Base-by-base conservation (phyloP, 2,113 vertebrate species). In the Sorex araneus region DNA sequence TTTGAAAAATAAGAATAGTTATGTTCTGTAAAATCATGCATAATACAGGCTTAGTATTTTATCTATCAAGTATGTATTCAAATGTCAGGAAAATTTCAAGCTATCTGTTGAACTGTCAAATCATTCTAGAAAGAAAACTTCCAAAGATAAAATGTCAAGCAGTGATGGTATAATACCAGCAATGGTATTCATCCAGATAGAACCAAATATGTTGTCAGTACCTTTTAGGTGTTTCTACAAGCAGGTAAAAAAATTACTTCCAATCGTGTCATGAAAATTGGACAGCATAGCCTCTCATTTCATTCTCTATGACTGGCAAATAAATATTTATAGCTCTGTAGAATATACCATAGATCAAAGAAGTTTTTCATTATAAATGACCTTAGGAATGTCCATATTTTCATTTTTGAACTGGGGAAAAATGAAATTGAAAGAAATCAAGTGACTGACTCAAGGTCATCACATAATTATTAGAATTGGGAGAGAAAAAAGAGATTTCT, bases 61-160 rank as follows among this genome's bases (percentile, higher is more conserved):
- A 66, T 87, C 45, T 88, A n/a, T 77, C 45, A 77, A 43, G 54
- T 84, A 47, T 66, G 85, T 84, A 91, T 95, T 86, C 77, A 93
- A 89, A 95, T 81, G 63, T 15, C 63, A 86, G 21, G 84, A 43
- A 88, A 84, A 93, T 30, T 93, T 76, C 40, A 82, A 36, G 78
- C 10, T 95, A 92, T 25, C 12, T 80, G 10, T 54, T 93, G 73
- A 95, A 78, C 90, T 96, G 91, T 93, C 94, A 96, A 92, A 88
- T 87, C 21, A 87, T 81, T 90, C 90, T 63, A 85, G 47, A 91
- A 95, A 84, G 77, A 92, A 77, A 77, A 40, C 54, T 94, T 79
- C 32, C 36, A 66, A 96, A 95, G 86, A 91, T 64, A 95, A 91
- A 96, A 94, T 84, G 92, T 96, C 93, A 96, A 89, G 81, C 84